Evolutionary conservation across 2,888 invertebrate genomes (phyloP).

Genomic region (Liposcelis brunnea): DNA sequence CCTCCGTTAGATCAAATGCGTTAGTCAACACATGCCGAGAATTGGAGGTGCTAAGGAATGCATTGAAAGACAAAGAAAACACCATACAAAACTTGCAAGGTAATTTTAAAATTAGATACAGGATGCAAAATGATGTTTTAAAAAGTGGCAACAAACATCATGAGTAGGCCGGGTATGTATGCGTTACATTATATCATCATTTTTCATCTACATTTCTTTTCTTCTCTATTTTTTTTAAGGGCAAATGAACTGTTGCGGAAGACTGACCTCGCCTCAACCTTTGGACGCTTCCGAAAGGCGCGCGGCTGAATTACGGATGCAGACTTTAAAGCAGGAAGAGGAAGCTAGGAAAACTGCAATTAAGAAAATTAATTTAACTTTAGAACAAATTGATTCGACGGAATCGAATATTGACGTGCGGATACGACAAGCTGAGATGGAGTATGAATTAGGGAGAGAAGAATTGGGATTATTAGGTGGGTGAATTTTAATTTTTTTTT

Average conservation of each 20-base stretch:
- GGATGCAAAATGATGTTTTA: constrained; percentile 3
- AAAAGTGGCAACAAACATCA: too few species aligned
- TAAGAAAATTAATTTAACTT: constrained; percentile 59
- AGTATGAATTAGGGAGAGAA: constrained; percentile 74
- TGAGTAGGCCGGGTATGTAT: too few species aligned
- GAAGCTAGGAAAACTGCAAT: constrained; percentile 63
- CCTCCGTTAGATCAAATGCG: constrained; percentile 22
- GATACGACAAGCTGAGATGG: constrained; percentile 78
- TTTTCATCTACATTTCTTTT: constrained; percentile 2
- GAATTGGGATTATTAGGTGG: constrained; percentile 55
- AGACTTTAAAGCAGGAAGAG: constrained; percentile 45
- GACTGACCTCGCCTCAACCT: neutral
- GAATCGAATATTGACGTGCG: constrained; percentile 81
- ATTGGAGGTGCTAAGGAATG: constrained; percentile 49
- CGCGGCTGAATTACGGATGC: constrained; percentile 40
- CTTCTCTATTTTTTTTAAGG: too few species aligned
- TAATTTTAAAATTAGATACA: neutral
- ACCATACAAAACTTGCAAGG: constrained; percentile 52
- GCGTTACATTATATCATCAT: neutral
- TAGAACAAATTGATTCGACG: constrained; percentile 70
- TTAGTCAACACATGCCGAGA: constrained; percentile 33
- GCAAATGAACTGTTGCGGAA: neutral
- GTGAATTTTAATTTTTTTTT: neutral
- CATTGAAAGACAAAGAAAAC: constrained; percentile 62
- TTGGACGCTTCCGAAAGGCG: constrained; percentile 28